Evolutionary conservation across 23 tunicate genomes (phyloP).

Genomic region (Pegea sp.): DNA sequence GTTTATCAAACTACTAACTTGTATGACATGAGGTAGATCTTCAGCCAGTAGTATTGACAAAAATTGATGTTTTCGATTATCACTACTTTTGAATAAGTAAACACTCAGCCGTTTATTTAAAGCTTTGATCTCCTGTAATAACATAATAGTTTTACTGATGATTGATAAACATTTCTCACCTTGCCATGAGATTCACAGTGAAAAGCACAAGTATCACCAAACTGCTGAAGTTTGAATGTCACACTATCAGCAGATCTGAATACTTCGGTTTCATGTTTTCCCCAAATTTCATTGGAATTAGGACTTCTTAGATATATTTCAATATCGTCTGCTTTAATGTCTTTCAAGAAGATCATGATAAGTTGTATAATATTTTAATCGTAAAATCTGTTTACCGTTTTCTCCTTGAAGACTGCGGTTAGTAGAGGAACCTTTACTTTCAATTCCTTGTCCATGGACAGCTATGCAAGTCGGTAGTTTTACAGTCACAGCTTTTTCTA

Average conservation of each 20-base stretch:
- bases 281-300: conserved; percentile 39
- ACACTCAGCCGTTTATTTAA: conserved; percentile 47
- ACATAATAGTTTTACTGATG: not conserved
- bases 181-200: too few relatives aligned
- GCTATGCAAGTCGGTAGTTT: conserved; percentile 54
- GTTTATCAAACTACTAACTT: too few relatives aligned
- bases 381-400: not conserved
- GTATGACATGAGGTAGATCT: conserved; percentile 79
- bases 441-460: conserved; percentile 8
- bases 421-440: not conserved
- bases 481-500: conserved; percentile 51
- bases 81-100: conserved; percentile 39
- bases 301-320: conserved; percentile 13
- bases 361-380: not conserved
- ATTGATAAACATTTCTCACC: too few relatives aligned
- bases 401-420: not conserved
- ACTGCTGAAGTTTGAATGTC: conserved; percentile 29
- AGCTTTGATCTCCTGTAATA: conserved; percentile 17
- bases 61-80: conserved; percentile 66
- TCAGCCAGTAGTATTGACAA: conserved; percentile 41
- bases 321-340: conserved; percentile 45
- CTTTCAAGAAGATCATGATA: too few relatives aligned
- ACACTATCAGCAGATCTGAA: conserved; percentile 67
- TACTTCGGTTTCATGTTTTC: conserved; percentile 22
- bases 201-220: conserved; percentile 63